Evolutionary conservation across 1,140 invertebrate genomes (phyloP), one percentile per base, ranked within the genome.

Genomic region (Sweltsa coloradensis): DNA sequence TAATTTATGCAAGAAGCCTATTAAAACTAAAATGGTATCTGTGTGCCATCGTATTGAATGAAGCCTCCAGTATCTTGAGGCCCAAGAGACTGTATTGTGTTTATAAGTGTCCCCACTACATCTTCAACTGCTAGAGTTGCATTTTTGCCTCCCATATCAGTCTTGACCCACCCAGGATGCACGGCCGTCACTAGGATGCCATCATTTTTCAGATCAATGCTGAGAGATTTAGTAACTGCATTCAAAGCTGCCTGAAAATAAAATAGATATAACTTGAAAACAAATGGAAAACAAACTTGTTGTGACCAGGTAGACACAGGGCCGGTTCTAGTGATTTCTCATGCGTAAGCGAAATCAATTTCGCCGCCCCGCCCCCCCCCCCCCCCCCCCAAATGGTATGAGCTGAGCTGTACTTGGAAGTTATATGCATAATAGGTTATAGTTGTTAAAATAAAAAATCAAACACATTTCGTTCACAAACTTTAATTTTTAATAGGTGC

Each of bases 161-260:
- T 94, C 56, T 79, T 77, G 0, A 93, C 85, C 89, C 89, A 94
- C 1, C 90, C 90, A 1, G 90, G 90, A 69, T 94, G 89, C 37
- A 95, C 56, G 39, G 74, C 75, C 0, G 79, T 68, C 0, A 77
- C 81, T 3, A 91, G 55, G 46, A 96, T 91, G 26, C 78, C 76
- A 54, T 82, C 72, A 26, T 74, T 68, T 57, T 80, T 79, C 22
- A 94, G 68, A 64, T 94, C 89, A 9, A 85, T 59, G 54, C 84
- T 84, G 72, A 94, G 72, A 3, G 83, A 85, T 64, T 82, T 87
- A 5, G 89, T 91, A 4, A 86, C 79, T 54, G 84, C 82, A 69
- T 94, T 95, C 13, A 94, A 57, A 4, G 87, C 89, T 34, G 81
- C 72, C 84, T 90, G 60, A 43, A 72, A 77, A 51, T 51, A 56